Percentiles rank a stretch among this genome's conserved stretches.
Evolutionary conservation across 2,113 vertebrate genomes (phyloP).

Genomic region (Pycnonotus jocosus): DNA sequence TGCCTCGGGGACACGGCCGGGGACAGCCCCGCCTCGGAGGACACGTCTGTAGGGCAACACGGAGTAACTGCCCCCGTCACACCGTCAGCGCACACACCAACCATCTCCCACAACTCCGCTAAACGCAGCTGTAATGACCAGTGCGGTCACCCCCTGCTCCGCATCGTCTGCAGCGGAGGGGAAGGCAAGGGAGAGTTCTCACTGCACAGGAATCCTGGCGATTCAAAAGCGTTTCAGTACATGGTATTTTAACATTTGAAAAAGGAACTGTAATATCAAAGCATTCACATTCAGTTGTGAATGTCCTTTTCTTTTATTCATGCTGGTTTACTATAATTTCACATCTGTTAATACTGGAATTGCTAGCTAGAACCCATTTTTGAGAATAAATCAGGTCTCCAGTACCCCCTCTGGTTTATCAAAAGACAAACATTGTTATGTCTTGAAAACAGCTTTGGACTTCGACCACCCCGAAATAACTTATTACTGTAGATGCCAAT

Average conservation of each 20-base stretch:
- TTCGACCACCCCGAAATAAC: accelerated
- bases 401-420: not conserved
- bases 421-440: not conserved
- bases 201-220: not conserved
- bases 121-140: not conserved
- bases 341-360: not conserved
- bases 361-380: not conserved
- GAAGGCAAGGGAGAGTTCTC: not conserved
- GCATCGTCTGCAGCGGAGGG: accelerated
- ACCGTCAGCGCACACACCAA: too few species aligned
- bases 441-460: not conserved
- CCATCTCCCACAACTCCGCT: accelerated
- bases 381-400: not conserved
- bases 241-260: not conserved
- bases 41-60: not conserved
- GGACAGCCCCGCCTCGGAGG: not conserved
- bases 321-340: not conserved
- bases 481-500: not conserved
- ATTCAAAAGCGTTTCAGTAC: not conserved
- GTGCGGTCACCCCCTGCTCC: accelerated
- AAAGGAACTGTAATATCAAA: not conserved
- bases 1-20: not conserved
- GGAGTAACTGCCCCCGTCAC: not conserved
- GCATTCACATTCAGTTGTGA: not conserved
- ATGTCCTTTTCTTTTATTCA: not conserved